Evolutionary conservation across 2,888 invertebrate genomes (phyloP).

Genomic region (Glyphotaelius pellucidus): DNA sequence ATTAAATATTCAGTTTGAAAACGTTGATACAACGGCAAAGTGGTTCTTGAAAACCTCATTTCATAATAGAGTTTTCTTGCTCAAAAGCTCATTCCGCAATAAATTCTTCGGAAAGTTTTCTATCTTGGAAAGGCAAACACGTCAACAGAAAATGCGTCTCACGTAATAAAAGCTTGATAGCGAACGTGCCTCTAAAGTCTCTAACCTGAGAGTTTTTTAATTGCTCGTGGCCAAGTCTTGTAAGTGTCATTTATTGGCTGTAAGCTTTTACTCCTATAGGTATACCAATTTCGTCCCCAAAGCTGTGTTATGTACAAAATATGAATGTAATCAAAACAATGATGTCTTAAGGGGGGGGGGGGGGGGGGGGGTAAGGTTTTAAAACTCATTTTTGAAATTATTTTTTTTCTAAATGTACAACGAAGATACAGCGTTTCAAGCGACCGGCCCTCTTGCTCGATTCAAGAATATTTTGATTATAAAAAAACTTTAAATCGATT

Average conservation of each 20-base stretch:
- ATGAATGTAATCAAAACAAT: background rate
- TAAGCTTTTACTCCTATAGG: background rate
- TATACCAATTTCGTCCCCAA: background rate
- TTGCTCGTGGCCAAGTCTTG: background rate
- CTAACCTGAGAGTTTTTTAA: conserved; percentile 28
- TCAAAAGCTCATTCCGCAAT: background rate
- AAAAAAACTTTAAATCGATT: no score
- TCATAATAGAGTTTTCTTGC: background rate
- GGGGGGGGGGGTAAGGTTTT: no score
- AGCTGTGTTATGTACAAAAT: background rate
- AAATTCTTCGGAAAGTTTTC: conserved; percentile 1
- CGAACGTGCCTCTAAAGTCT: conserved; percentile 14
- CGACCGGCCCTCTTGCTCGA: no score
- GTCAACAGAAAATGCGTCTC: conserved; percentile 3
- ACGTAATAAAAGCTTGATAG: background rate
- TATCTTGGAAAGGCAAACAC: background rate
- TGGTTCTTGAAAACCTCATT: background rate
- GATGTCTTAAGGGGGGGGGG: background rate
- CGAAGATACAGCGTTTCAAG: no score
- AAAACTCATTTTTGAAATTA: no score
- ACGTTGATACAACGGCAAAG: background rate
- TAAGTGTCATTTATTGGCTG: conserved; percentile 21
- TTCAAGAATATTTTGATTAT: no score
- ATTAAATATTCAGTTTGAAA: background rate
- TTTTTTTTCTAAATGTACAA: no score